Evolutionary conservation across 1,140 invertebrate genomes (phyloP).

Genomic region (Zaprionus nigranus): DNA sequence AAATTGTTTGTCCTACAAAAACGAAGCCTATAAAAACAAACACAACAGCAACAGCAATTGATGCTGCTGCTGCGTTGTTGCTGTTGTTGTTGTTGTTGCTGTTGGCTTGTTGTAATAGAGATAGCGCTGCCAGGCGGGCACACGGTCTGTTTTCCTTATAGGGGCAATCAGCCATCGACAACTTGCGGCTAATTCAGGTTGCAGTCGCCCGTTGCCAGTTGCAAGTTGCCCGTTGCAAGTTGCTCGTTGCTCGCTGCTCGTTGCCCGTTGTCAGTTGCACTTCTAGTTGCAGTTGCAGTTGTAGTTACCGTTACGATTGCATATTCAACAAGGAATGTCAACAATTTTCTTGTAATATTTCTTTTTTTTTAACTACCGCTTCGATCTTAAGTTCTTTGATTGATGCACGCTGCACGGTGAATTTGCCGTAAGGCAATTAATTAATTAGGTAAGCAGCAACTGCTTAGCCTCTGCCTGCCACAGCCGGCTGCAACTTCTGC

Average conservation of each 20-base stretch:
- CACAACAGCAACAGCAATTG: slow-evolving; percentile 8
- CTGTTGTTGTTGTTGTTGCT: slow-evolving; percentile 22
- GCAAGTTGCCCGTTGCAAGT: slow-evolving; percentile 24
- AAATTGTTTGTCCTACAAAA: slow-evolving; percentile 74
- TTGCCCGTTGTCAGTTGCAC: slow-evolving; percentile 32
- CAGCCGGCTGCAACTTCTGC: slow-evolving; percentile 27
- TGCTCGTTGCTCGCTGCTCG: slow-evolving; percentile 17
- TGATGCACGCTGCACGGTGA: slow-evolving; percentile 38
- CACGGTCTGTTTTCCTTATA: slow-evolving; percentile 74
- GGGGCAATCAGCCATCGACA: slow-evolving; percentile 77
- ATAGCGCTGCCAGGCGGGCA: slow-evolving; percentile 50
- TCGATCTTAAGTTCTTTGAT: slow-evolving; percentile 19
- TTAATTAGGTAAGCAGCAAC: slow-evolving; percentile 61
- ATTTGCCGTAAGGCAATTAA: slow-evolving; percentile 60
- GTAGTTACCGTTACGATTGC: slow-evolving; percentile 72
- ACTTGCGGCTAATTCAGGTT: slow-evolving; percentile 61
- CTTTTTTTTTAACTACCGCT: slow-evolving; percentile 38
- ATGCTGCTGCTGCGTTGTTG: slow-evolving; percentile 41
- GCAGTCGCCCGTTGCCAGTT: slow-evolving; percentile 50
- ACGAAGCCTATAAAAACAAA: slow-evolving; percentile 13
- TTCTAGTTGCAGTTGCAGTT: slow-evolving; percentile 75
- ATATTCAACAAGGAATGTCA: slow-evolving; percentile 80
- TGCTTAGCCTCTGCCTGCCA: slow-evolving; percentile 22
- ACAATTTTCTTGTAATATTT: slow-evolving; percentile 83
- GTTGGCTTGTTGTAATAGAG: slow-evolving; percentile 69